Evolutionary conservation across 30 jellyfish, hydroid and myxozoan species (phyloP), one percentile per base, ranked within the genome.

Genomic region (Pelagia noctiluca): DNA sequence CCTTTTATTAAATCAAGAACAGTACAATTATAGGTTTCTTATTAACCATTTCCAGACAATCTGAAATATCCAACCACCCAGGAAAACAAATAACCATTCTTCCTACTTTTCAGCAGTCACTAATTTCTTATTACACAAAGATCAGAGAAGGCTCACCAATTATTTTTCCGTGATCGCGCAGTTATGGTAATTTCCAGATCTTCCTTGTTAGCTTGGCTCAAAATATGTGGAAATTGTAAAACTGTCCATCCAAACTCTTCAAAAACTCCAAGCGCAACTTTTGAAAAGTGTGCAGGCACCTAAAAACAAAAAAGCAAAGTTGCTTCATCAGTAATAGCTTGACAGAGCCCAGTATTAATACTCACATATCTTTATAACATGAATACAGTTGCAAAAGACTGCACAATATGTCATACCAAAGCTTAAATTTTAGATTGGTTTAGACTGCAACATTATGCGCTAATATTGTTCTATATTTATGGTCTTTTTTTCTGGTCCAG

Each of bases 241-340:
- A 69, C 29, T 33, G 46, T 60, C 92, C 92, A 82, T 5, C 48
- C 84, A 54, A 82, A 82, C 33, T 82, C 86, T 82, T 82, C 92
- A 60, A 82, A 71, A 28, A 82, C 52, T 26, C 92, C 92, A 68
- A 82, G 92, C 37, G 92, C 92, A 52, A 82, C 86, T 23, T 71
- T 54, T 26, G 92, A 66, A 36, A 82, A 82, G 53, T 82, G 92
- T 24, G 46, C 29, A 2, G 71, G 35, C 5, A 82, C 63, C 92
- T 82, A 29, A 52, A 64, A 46, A 68, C n/a, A 22, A 64, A 28
- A 10, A 64, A 64, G 18, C n/a, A 12, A 0, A 28, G 19, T 5
- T 2, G 19, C 76, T n/a, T n/a, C n/a, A n/a, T n/a, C n/a, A n/a
- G n/a, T n/a, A n/a, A n/a, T n/a, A n/a, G n/a, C n/a, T n/a, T n/a